Percentiles rank a stretch among this genome's conserved stretches.
Conservation (phyloP, 2,888 invertebrate genomes). For the Epistrophe eligans region DNA sequence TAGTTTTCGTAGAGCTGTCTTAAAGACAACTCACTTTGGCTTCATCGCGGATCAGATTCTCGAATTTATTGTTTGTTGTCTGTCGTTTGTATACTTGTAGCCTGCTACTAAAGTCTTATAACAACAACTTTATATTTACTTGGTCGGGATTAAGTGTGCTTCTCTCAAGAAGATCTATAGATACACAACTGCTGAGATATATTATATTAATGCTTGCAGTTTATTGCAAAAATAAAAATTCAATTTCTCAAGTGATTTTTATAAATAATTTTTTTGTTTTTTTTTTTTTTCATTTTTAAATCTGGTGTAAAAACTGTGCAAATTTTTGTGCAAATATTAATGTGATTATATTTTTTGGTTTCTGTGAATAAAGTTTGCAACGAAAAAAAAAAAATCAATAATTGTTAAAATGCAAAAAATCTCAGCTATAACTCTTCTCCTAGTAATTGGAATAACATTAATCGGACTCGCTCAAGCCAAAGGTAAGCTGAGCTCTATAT, state of each 20-base stretch:
- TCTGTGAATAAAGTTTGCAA: conserved; percentile 4
- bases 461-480: conserved; percentile 66
- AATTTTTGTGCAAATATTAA: conserved; percentile 42
- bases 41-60: conserved; percentile 48
- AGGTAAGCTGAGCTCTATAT: conserved; percentile 47
- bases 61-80: conserved; percentile 49
- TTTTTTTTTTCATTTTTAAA: background rate
- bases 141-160: conserved; percentile 50
- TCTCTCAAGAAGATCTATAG: background rate
- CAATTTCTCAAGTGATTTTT: conserved; percentile 12
- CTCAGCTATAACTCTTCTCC: conserved; percentile 60
- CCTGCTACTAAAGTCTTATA: background rate
- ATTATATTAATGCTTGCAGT: conserved; percentile 43
- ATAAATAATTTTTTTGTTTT: too few species aligned
- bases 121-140: background rate
- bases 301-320: conserved; percentile 30
- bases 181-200: conserved; percentile 32
- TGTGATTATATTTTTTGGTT: conserved; percentile 6
- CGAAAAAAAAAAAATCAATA: conserved; percentile 3
- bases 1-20: conserved; percentile 74
- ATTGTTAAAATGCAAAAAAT: conserved; percentile 65
- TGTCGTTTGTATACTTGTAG: conserved; percentile 26
- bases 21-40: conserved; percentile 71
- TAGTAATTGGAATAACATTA: conserved; percentile 72
- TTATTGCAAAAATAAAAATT: conserved; percentile 31